Evolutionary conservation across 2,797 vertebrate genomes (phyloP).

Genomic region (Carapus acus): DNA sequence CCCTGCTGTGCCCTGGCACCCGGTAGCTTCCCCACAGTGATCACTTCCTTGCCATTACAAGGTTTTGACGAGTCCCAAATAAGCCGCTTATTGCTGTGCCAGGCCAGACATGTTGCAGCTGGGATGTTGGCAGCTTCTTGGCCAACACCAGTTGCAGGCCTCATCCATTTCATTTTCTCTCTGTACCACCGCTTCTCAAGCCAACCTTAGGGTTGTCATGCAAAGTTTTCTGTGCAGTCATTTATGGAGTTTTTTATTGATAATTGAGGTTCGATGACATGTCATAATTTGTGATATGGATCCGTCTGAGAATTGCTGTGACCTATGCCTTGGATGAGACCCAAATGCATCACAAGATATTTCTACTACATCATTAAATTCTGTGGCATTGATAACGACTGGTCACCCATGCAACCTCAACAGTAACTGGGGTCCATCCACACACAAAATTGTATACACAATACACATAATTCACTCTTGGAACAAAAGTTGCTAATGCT

Average conservation of each 20-base stretch:
- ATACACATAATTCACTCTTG: no score
- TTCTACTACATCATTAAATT: slow-evolving; percentile 26
- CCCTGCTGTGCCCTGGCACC: slow-evolving; percentile 74
- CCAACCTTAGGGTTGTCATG: slow-evolving; percentile 69
- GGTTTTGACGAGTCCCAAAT: slow-evolving; percentile 78
- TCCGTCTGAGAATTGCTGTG: slow-evolving; percentile 40
- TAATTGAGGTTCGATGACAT: slow-evolving; percentile 55
- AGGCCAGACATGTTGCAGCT: slow-evolving; percentile 74
- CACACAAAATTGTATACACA: no score
- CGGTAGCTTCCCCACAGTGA: slow-evolving; percentile 70
- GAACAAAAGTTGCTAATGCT: no score
- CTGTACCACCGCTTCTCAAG: slow-evolving; percentile 46
- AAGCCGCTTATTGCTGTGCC: slow-evolving; percentile 74
- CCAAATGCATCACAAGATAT: slow-evolving; percentile 34
- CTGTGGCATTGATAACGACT: slow-evolving; percentile 27
- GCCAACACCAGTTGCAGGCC: slow-evolving; percentile 63
- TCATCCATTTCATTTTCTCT: slow-evolving; percentile 55
- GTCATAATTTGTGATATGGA: slow-evolving; percentile 29
- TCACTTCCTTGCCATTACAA: slow-evolving; percentile 77
- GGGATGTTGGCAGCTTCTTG: slow-evolving; percentile 80
- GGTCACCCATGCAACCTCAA: neutral
- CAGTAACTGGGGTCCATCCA: no score
- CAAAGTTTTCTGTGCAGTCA: slow-evolving; percentile 65
- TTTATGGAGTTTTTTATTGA: slow-evolving; percentile 64
- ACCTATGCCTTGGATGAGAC: slow-evolving; percentile 43